Evolutionary conservation across 2,888 invertebrate species (phyloP).

Genomic region (Agrilus mali): DNA sequence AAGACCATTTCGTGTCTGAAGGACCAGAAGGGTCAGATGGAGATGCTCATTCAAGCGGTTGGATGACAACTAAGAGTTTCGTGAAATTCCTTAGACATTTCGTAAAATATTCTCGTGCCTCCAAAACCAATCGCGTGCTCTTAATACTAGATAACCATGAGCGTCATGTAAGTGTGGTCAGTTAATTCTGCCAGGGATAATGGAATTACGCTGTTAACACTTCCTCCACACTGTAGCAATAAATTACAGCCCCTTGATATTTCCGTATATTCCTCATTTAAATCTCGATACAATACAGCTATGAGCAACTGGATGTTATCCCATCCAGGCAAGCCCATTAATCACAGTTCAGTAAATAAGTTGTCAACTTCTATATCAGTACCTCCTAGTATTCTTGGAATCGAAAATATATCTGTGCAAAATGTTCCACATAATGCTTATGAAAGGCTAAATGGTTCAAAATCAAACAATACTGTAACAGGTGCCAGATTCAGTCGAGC

Average conservation of each 20-base stretch:
- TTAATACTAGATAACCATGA: constrained; percentile 9
- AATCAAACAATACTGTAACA: too few relatives aligned
- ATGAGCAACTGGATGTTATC: too few relatives aligned
- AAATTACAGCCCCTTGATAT: constrained; percentile 3
- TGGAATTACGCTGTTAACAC: constrained; percentile 9
- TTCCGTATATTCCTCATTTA: too few relatives aligned
- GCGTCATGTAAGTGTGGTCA: constrained; percentile 9
- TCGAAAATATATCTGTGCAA: too few relatives aligned
- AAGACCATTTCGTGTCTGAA: constrained; percentile 12
- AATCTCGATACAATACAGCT: too few relatives aligned
- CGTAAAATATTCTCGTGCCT: constrained; percentile 6
- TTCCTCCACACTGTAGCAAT: constrained; percentile 13
- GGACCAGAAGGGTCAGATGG: constrained; percentile 12
- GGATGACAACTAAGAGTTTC: constrained; percentile 13
- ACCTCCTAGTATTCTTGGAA: too few relatives aligned
- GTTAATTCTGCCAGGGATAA: constrained; percentile 10
- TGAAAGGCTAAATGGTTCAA: too few relatives aligned
- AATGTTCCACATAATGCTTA: too few relatives aligned
- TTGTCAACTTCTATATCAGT: too few relatives aligned
- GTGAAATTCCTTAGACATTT: constrained; percentile 12
- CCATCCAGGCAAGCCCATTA: too few relatives aligned
- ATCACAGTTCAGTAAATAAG: too few relatives aligned
- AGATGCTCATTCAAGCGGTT: constrained; percentile 12
- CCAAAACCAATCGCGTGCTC: constrained; percentile 5
- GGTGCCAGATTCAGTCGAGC: too few relatives aligned